A percentile compares a stretch with the other conserved stretches of the same genome.
Conservation (phyloP, 92 coral and sea anemone genomes). For the Ricordea florida region DNA sequence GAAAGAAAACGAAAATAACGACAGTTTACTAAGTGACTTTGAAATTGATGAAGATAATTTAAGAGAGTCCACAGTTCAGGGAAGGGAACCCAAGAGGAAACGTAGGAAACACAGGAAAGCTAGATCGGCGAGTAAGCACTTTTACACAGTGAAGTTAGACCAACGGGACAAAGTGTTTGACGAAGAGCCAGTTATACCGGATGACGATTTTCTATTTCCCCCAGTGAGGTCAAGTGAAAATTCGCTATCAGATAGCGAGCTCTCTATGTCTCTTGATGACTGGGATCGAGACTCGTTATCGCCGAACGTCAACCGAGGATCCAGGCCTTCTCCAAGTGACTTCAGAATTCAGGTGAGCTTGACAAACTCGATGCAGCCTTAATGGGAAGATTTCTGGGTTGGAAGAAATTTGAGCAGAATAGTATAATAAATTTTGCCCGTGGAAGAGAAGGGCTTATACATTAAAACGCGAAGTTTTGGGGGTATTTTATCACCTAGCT, state of each 20-base stretch:
- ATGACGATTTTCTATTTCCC: background rate
- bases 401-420: no score
- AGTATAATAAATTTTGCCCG: no score
- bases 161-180: constrained; percentile 10
- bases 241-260: background rate
- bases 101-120: background rate
- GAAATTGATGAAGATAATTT: background rate
- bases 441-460: no score
- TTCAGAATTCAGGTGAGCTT: background rate
- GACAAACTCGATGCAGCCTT: no score
- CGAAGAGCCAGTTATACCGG: background rate
- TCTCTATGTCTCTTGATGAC: background rate
- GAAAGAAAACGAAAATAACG: background rate
- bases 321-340: background rate
- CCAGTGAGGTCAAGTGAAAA: background rate
- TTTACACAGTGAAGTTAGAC: constrained; percentile 21
- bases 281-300: background rate
- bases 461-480: no score
- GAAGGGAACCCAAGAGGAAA: background rate
- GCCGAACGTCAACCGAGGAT: background rate
- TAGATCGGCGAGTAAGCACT: background rate
- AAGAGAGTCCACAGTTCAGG: background rate
- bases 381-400: no score
- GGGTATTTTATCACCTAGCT: no score
- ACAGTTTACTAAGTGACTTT: background rate